Evolutionary conservation across 1,140 invertebrate genomes (phyloP), one percentile per base, ranked within the genome.

Genomic region (Chymomyza costata): DNA sequence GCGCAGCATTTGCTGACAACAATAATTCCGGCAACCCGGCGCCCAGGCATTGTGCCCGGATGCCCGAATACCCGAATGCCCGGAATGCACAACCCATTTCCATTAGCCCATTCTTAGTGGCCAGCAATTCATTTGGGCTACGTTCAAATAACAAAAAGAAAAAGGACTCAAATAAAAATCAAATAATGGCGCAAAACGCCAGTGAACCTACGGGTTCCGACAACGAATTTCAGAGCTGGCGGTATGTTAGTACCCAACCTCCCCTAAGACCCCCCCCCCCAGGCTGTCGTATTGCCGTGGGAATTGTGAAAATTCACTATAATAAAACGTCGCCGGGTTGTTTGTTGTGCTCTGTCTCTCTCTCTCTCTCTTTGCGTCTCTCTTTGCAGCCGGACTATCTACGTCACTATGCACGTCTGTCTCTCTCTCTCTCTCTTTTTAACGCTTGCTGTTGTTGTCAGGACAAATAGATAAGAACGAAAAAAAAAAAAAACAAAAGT

Each of bases 141-240:
- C n/a, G n/a, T n/a, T n/a, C n/a, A 28, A n/a, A 35, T 18, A 47
- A 19, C 6, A 14, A 0, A 30, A 25, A 43, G 21, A 5, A 3
- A 16, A n/a, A 7, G 62, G 65, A 49, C 49, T 74, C 70, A 38
- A 55, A 76, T 76, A 76, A 76, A 76, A 78, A 78, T 76, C 70
- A 76, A 78, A 76, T 78, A 76, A 76, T 70, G 51, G 66, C 55
- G 66, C 49, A 65, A 64, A 66, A 56, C 63, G 74, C 38, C 50
- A 28, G 44, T 31, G 30, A 30, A 35, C 34, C 38, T 44, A 10
- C 6, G 34, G n/a, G n/a, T n/a, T n/a, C n/a, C n/a, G 13, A 52
- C 17, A 16, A 2, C 34, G 25, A 38, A 19, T 17, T 32, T 16
- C 37, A 28, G n/a, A 49, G 28, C 44, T 25, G 47, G 38, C 13